These are phyloP conservation scores for Keiferia lycopersicella DNA, from an alignment of 2,888 invertebrate species.

Conservation along the genomic window DNA sequence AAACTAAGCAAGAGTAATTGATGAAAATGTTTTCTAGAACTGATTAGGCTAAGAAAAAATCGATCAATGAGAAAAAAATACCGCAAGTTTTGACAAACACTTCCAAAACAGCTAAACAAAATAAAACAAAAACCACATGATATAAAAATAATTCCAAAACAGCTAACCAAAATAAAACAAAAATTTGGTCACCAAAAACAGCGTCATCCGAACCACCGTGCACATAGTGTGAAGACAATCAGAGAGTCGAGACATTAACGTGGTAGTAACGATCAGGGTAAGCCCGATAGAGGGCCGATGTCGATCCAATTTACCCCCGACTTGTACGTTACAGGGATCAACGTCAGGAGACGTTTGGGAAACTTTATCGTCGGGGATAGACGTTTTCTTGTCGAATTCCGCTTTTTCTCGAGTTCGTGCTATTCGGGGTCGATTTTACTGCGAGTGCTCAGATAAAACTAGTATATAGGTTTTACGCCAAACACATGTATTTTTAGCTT, in stretches of 20 bases:
- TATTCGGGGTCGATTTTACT: background rate
- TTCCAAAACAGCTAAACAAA: too few species aligned
- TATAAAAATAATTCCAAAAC: too few species aligned
- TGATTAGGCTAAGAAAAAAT: too few species aligned
- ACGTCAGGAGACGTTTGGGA: constrained; percentile 8
- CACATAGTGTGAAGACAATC: constrained; percentile 31
- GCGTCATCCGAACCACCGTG: constrained; percentile 21
- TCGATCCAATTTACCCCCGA: constrained; percentile 31
- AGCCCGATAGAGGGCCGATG: constrained; percentile 29
- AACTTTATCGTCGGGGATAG: constrained; percentile 16
- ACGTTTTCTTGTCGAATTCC: constrained; percentile 10
- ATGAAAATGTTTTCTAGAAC: too few species aligned
- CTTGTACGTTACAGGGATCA: constrained; percentile 26
- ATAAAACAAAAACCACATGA: too few species aligned
- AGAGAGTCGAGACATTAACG: constrained; percentile 29
- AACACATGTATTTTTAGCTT: too few species aligned
- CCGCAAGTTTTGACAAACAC: too few species aligned
- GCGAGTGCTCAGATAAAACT: background rate
- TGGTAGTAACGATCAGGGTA: constrained; percentile 26
- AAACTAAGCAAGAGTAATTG: too few species aligned
- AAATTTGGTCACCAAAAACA: background rate
- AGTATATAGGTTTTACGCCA: background rate
- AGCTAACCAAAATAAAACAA: background rate
- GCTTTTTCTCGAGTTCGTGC: background rate
- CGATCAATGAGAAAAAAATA: background rate